phyloP scores from a whole-genome alignment of 2,797 vertebrate species.

The Propithecus perrieri region DNA sequence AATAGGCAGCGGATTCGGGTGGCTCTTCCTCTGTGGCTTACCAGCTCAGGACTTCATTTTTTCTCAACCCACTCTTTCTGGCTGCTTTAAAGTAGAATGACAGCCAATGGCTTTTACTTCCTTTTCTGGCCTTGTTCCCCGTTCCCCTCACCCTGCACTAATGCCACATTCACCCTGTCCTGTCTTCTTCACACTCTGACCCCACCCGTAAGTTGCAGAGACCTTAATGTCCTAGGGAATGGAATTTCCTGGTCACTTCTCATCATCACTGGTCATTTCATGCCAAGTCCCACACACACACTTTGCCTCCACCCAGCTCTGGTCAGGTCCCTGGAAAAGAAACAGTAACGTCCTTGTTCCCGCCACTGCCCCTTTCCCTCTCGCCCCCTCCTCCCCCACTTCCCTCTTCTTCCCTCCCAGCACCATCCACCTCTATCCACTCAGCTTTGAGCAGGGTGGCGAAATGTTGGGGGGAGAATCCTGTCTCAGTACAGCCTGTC shows the following conservation, averaged over 20 bases:
- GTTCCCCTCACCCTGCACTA: not conserved
- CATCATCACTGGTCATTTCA: slow-evolving; percentile 40
- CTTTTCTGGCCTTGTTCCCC: slow-evolving; percentile 49
- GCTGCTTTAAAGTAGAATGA: slow-evolving; percentile 29
- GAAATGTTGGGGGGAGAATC: not conserved
- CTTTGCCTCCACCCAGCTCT: slow-evolving; percentile 71
- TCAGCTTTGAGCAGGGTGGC: not conserved
- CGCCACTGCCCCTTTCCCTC: not conserved
- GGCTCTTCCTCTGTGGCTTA: not conserved
- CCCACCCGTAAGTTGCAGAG: slow-evolving; percentile 26
- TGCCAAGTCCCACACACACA: slow-evolving; percentile 68
- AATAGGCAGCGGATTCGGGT: not conserved
- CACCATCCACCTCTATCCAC: slow-evolving; percentile 49
- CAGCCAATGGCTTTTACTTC: slow-evolving; percentile 31
- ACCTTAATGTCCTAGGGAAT: slow-evolving; percentile 66
- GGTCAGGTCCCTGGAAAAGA: slow-evolving; percentile 69
- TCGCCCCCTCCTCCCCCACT: not conserved
- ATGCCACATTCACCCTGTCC: slow-evolving; percentile 12
- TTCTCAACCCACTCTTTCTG: not conserved
- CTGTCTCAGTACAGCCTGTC: not conserved
- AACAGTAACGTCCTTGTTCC: slow-evolving; percentile 78
- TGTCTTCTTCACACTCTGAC: slow-evolving; percentile 20
- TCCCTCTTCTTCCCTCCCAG: not conserved
- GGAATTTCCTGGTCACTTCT: slow-evolving; percentile 78
- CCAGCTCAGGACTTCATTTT: not conserved